Conservation (phyloP, 2,113 vertebrate genomes). For the Tretioscincus oriximinensis region DNA sequence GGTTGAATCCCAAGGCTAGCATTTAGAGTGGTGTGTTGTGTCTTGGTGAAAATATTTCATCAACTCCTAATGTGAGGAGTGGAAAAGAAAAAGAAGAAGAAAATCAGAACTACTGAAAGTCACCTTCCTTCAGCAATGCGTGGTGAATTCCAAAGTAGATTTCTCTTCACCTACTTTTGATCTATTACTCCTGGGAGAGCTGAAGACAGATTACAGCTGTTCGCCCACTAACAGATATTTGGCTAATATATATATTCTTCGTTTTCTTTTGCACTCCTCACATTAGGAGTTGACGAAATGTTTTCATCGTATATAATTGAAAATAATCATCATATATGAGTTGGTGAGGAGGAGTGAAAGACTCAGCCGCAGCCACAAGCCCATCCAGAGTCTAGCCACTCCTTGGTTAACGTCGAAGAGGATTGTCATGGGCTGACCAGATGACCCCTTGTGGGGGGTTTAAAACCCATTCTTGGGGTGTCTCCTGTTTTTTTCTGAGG, state of each 20-base stretch:
- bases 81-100: not conserved
- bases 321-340: too few relatives aligned
- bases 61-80: not conserved
- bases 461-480: too few relatives aligned
- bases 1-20: not conserved
- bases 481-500: too few relatives aligned
- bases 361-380: too few relatives aligned
- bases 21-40: not conserved
- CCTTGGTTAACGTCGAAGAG: too few relatives aligned
- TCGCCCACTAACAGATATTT: not conserved
- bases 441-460: too few relatives aligned
- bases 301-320: too few relatives aligned
- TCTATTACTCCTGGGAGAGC: not conserved
- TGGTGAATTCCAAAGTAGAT: not conserved
- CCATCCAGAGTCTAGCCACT: too few relatives aligned
- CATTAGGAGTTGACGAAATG: not conserved
- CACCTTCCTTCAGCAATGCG: not conserved
- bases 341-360: too few relatives aligned
- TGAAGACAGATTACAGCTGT: not conserved
- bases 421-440: too few relatives aligned
- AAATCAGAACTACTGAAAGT: conserved; percentile 8
- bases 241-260: not conserved
- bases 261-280: not conserved
- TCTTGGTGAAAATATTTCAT: not conserved
- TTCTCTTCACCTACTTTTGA: not conserved